Evolutionary conservation across 2,113 vertebrate genomes (phyloP).

Genomic region (Tursiops truncatus): DNA sequence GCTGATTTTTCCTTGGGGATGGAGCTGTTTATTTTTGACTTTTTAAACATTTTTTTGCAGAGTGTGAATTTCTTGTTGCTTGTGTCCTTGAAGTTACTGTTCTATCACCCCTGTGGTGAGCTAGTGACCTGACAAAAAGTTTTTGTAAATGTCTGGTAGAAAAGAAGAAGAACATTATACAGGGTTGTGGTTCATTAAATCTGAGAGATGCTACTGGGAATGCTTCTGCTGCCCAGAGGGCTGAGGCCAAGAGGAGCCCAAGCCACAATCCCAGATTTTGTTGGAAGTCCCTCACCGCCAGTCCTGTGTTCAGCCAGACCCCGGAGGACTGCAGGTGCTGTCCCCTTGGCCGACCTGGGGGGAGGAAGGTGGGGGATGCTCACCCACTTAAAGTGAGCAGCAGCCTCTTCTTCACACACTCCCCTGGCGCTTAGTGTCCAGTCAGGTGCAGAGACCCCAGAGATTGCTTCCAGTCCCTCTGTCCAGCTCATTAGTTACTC

Average conservation of each 20-base stretch:
- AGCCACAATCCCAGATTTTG: neutral
- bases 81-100: neutral
- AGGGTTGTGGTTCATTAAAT: neutral
- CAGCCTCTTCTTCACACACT: neutral
- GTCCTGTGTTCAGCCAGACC: neutral
- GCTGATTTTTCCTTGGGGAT: neutral
- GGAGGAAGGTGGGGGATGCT: neutral
- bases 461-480: no score
- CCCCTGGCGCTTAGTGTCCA: neutral
- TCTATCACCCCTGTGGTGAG: neutral
- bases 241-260: neutral
- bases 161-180: neutral
- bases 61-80: neutral
- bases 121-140: neutral
- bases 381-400: neutral
- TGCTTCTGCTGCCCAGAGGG: neutral
- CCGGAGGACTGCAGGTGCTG: neutral
- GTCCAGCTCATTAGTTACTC: neutral
- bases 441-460: neutral
- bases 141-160: neutral
- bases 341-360: neutral
- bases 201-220: neutral
- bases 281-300: neutral
- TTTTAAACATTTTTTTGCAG: neutral
- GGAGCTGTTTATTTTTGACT: neutral